Evolutionary conservation across 2,888 invertebrate species (phyloP).

Genomic region (Conistra vaccinii): DNA sequence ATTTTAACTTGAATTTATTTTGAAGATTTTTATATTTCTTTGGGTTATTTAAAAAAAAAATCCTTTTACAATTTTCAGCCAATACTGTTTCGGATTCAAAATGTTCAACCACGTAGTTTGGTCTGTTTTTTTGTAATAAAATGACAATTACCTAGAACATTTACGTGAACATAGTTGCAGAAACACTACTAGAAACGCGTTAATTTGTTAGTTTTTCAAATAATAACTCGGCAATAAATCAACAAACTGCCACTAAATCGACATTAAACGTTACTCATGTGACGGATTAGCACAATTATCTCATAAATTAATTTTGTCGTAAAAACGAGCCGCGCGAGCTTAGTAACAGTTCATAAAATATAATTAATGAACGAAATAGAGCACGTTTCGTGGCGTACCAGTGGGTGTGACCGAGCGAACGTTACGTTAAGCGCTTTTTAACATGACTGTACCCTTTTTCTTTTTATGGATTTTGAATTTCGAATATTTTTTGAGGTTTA

Average conservation of each 20-base stretch:
- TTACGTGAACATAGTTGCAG: neutral
- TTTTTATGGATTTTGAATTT: conserved; percentile 46
- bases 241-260: conserved; percentile 33
- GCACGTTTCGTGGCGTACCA: conserved; percentile 57
- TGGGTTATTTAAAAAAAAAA: too few relatives aligned
- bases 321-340: conserved; percentile 32
- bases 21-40: neutral
- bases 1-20: conserved; percentile 25
- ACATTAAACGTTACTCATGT: conserved; percentile 40
- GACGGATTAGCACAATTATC: conserved; percentile 53
- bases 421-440: conserved; percentile 75
- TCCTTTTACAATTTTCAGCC: neutral
- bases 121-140: neutral
- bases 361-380: conserved; percentile 61
- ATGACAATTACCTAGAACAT: neutral
- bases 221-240: conserved; percentile 43
- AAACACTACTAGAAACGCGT: neutral
- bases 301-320: conserved; percentile 56
- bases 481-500: conserved; percentile 50
- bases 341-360: conserved; percentile 43
- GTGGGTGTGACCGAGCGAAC: conserved; percentile 68
- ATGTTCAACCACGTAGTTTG: neutral
- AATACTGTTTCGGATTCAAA: neutral
- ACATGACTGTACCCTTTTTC: conserved; percentile 69
- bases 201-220: conserved; percentile 29